Evolutionary conservation across 2,113 vertebrate species (phyloP), one percentile per base, ranked within the genome.

Genomic region (Monarcha castaneiventris): DNA sequence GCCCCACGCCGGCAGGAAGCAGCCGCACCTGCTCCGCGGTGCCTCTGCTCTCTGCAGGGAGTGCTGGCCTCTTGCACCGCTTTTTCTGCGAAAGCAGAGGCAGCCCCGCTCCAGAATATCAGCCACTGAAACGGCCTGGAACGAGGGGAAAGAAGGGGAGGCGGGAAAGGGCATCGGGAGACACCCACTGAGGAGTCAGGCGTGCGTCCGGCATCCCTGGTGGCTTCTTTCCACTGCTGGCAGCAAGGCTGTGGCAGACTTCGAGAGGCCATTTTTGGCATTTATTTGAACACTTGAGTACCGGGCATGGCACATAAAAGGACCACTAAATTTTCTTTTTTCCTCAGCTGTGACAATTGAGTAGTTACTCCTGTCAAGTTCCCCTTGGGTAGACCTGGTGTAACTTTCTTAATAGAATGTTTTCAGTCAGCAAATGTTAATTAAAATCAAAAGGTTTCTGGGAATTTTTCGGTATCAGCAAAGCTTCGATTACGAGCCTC

Each of bases 211-310:
- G 33, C 25, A 3, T 8, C 66, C 33, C 21, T 6, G 2, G 54
- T 0, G 32, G 21, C 22, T 17, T 3, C 1, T 0, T 16, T 10
- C 37, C 25, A 0, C 8, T 6, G 81, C 15, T 25, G 37, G 43
- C 69, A 11, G 51, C 23, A 9, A 7, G 62, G 44, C 41, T 64
- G 35, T 30, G 27, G 2, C 33, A 10, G 51, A 4, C 5, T 13
- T 16, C 41, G 29, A 59, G 54, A 51, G 58, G n/a, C 63, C 33
- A 10, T 64, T 72, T 93, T 33, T 19, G 67, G 58, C 32, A 2
- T 44, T 68, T 79, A 13, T 56, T 89, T 48, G 29, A 78, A 55
- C 58, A 37, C 5, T 12, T 51, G 67, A 15, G 23, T 35, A n/a
- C n/a, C 20, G 16, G 51, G 12, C 37, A 10, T 7, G 9, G 39